Base-by-base conservation (phyloP, 2,888 invertebrate species). In the Lepidocyrtoides sp. region DNA sequence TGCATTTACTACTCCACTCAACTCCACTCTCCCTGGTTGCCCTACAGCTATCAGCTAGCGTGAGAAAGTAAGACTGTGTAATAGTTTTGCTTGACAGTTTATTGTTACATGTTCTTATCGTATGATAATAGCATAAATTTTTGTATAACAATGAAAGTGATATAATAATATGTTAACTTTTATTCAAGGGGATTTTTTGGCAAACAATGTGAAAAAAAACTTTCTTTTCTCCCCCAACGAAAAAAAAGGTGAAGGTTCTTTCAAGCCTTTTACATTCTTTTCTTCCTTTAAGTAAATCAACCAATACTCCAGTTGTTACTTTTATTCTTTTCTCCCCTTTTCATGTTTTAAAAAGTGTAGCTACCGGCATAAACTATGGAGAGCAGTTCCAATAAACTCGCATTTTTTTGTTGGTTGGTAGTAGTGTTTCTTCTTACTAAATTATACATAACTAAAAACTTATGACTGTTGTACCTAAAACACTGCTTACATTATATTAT, bases 51-150 rank as follows among this genome's bases (percentile, higher is more conserved):
- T 7, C 60, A 26, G 63, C 2, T 8, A 63, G 17, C 12, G 57
- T 20, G n/a, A 57, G 20, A 26, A 26, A 26, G 5, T 23, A 29
- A 29, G n/a, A 51, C 51, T 51, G 8, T 29, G 1, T 29, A 32
- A 63, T 63, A 63, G 63, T 26, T 63, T 63, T 63, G 26, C 75
- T 48, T 48, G 75, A 77, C 51, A 77, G 36, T 41, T 69, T 77
- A 44, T 77, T 77, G 75, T 77, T 51, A 44, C 75, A 48, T 77
- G 44, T 77, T 14, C 51, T 77, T 77, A 77, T 48, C 75, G 48
- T 77, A 77, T 77, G 23, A 77, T 77, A 48, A 77, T 51, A n/a
- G 1, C 26, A 69, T 36, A 14, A 41, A 17, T 63, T 57, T 12
- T 2, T 4, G n/a, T 10, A 48, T 48, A 48, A n/a, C 5, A 3